phyloP scores from a whole-genome alignment of 2,113 vertebrate genomes.

The Nansenia antarctica region DNA sequence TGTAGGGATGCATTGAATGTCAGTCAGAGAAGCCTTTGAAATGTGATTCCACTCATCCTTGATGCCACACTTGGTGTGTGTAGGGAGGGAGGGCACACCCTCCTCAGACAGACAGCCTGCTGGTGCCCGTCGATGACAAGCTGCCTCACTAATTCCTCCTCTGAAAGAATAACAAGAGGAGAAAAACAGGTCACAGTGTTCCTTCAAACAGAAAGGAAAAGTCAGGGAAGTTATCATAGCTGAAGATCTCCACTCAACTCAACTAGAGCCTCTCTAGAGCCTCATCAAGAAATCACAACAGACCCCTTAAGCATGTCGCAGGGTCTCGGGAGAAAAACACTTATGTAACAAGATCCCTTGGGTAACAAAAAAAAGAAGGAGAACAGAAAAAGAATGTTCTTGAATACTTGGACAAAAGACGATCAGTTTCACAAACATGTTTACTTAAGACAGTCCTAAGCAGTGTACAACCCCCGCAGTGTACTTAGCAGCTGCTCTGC shows the following conservation, averaged over 20 bases:
- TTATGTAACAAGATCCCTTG: conserved; percentile 44
- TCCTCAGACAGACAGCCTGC: conserved; percentile 4
- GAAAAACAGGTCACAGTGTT: conserved; percentile 30
- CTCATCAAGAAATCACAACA: conserved; percentile 31
- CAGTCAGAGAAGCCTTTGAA: background rate
- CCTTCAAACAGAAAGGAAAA: conserved; percentile 31
- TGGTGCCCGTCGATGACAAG: background rate
- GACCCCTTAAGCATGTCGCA: conserved; percentile 34
- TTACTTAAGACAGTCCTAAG: conserved; percentile 34
- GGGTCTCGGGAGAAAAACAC: conserved; percentile 23
- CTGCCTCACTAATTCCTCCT: conserved; percentile 8
- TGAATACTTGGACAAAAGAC: conserved; percentile 50
- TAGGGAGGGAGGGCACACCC: background rate
- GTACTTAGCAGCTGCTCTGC: background rate
- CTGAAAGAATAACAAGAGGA: background rate
- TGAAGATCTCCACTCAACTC: conserved; percentile 24
- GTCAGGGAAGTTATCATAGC: conserved; percentile 41
- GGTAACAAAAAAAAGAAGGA: conserved; percentile 7
- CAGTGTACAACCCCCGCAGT: background rate
- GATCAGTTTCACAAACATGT: conserved; percentile 42
- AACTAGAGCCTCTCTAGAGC: background rate
- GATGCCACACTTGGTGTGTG: background rate
- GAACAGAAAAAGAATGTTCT: conserved; percentile 31
- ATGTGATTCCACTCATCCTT: background rate
- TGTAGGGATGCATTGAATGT: background rate